Percentiles rank a stretch among this genome's conserved stretches.
Conservation (phyloP, 2,888 invertebrate species). For the Byasa hedistus region DNA sequence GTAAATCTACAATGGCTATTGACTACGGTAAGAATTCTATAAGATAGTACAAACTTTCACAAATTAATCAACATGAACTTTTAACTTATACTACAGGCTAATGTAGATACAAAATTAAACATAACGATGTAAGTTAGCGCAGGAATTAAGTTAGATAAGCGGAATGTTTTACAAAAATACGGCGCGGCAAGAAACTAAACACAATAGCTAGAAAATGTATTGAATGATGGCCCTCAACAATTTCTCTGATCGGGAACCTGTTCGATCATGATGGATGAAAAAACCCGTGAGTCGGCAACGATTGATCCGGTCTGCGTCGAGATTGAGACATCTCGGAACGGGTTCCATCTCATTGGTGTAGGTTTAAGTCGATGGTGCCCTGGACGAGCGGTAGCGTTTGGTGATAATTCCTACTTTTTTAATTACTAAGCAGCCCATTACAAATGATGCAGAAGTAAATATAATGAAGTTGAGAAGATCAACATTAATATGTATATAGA, state of each 20-base stretch:
- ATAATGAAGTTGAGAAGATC: no score
- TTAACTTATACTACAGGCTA: background rate
- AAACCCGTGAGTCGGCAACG: conserved; percentile 65
- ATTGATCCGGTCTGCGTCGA: conserved; percentile 72
- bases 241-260: conserved; percentile 64
- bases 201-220: conserved; percentile 38
- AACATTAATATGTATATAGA: no score
- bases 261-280: conserved; percentile 70
- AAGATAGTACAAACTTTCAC: no score
- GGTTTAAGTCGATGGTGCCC: conserved; percentile 39
- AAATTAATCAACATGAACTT: no score
- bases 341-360: conserved; percentile 60
- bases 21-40: no score
- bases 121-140: background rate
- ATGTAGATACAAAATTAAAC: background rate
- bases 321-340: conserved; percentile 78
- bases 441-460: no score
- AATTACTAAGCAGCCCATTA: no score
- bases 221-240: conserved; percentile 43
- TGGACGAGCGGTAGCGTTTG: conserved; percentile 40
- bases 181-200: conserved; percentile 19
- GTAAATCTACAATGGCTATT: no score
- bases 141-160: background rate
- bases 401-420: background rate
- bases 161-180: conserved; percentile 7